These are phyloP conservation scores for Brachirus orientalis DNA, from an alignment of 2,113 vertebrate genomes.

Conservation along the genomic window DNA sequence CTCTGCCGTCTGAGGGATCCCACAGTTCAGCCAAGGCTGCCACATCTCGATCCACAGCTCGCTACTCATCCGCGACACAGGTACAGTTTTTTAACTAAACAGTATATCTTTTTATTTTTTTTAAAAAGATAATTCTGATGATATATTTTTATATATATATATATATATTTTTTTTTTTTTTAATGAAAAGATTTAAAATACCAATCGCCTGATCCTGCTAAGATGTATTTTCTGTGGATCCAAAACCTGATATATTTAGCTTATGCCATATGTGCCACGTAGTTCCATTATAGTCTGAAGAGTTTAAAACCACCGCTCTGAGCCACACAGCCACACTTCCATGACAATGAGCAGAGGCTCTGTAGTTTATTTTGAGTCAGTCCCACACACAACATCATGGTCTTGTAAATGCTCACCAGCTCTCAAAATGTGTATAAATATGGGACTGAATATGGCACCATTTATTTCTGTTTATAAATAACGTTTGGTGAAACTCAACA, in stretches of 20 bases:
- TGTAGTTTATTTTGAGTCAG: background rate
- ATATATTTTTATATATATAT: too few relatives aligned
- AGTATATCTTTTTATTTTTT: too few relatives aligned
- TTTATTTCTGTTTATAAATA: background rate
- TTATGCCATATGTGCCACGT: background rate
- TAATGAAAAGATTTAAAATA: background rate
- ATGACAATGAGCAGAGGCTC: background rate
- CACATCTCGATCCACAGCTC: slow-evolving; percentile 91
- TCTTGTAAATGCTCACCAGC: background rate
- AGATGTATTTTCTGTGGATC: background rate
- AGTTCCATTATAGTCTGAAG: background rate
- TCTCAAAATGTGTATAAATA: background rate
- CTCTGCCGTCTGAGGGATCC: slow-evolving; percentile 90
- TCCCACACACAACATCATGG: background rate
- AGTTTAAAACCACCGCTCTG: background rate
- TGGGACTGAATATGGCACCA: background rate
- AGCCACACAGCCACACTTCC: background rate
- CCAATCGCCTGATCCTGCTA: background rate
- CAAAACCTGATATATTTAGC: background rate
- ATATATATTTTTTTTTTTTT: background rate
- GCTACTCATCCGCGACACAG: slow-evolving; percentile 98
- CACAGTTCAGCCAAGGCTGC: slow-evolving; percentile 93
- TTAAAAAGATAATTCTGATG: too few relatives aligned
- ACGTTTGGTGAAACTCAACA: background rate
- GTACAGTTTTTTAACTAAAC: slow-evolving; percentile 67